Base-by-base conservation (phyloP, 2,888 invertebrate genomes). In the Eupithecia abbreviata region DNA sequence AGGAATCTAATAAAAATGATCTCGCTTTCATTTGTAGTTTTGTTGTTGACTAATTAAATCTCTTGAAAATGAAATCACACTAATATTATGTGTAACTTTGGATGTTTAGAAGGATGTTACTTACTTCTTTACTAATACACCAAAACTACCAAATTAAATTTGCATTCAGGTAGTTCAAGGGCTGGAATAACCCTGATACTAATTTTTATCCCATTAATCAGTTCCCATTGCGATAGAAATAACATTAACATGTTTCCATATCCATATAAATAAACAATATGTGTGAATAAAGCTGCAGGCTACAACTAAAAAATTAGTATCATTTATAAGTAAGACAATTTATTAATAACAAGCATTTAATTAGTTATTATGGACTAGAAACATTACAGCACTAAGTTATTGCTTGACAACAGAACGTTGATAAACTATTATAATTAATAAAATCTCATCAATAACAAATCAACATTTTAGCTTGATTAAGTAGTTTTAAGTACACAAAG, bases 291-390 rank as follows among this genome's bases (percentile, higher is more conserved):
- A 30, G 30, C 30, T 30, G 30, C 30, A 30, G 30, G 30, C 30
- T 1, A 30, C 30, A 30, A 30, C 30, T 30, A 30, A 30, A 1
- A 30, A 30, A 30, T 30, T 30, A 65, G 4, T 5, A 4, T 41
- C 2, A 58, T 65, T 65, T 65, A 7, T 65, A 41, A 86, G 87
- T 85, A 84, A 85, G 87, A 85, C 75, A 66, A 76, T 76, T 73
- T 76, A 79, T 84, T 82, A 85, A 86, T 86, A 90, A 87, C 90
- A 93, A 93, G 92, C 92, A 85, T 90, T 92, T 91, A 89, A 87
- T 92, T 93, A 91, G 90, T 93, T 91, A 91, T 65, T 85, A 84
- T 86, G 87, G 94, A 94, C 94, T 94, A 93, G 93, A 93, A 90
- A 89, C 83, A 85, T 90, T 90, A 91, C 87, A 89, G 90, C 89